Conservation (phyloP, 1,140 invertebrate genomes). For the Oryzaephilus surinamensis region DNA sequence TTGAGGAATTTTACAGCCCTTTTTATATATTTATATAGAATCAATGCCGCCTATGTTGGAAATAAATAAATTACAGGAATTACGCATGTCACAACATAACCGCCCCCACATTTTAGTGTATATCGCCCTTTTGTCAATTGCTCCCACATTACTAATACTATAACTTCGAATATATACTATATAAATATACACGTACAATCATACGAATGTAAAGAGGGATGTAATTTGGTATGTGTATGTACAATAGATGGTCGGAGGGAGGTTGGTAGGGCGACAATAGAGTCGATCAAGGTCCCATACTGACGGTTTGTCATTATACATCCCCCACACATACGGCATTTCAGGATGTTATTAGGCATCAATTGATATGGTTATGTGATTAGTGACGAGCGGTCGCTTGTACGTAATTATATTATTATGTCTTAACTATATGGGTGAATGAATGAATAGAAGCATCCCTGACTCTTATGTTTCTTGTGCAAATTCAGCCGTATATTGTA, state of each 20-base stretch:
- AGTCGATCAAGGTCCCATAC: conserved; percentile 22
- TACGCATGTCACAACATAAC: conserved; percentile 24
- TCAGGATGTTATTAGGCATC: conserved; percentile 34
- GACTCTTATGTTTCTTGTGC: no score
- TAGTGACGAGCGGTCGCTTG: conserved; percentile 25
- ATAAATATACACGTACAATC: neutral
- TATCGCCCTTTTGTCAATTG: neutral
- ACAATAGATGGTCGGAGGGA: neutral
- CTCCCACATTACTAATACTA: neutral
- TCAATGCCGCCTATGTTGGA: no score
- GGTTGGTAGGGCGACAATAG: conserved; percentile 13
- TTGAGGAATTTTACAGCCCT: no score
- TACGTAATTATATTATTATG: conserved; percentile 32
- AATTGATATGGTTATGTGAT: conserved; percentile 36
- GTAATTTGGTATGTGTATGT: conserved; percentile 17
- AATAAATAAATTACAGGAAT: conserved; percentile 16
- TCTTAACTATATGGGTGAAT: no score
- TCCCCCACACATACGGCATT: conserved; percentile 5
- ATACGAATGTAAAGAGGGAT: conserved; percentile 11
- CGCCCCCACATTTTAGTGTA: conserved; percentile 11
- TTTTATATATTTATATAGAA: no score
- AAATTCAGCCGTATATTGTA: no score
- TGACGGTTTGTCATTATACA: conserved; percentile 18
- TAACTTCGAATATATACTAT: neutral
- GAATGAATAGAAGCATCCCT: no score